Evolutionary conservation across 2,888 invertebrate species (phyloP), one percentile per base, ranked within the genome.

Genomic region (Autographa pulchrina): DNA sequence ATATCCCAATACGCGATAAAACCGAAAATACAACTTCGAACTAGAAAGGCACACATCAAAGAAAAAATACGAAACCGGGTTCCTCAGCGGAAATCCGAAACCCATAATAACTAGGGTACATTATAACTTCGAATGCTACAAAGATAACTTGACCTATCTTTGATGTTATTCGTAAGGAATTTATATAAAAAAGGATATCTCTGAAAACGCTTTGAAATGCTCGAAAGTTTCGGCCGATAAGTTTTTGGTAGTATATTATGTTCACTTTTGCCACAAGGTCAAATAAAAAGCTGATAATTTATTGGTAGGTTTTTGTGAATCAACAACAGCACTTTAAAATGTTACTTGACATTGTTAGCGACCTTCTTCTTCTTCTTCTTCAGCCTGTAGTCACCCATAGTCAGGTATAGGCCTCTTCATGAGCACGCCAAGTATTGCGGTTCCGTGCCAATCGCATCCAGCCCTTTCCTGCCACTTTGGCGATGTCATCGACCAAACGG

Each of bases 61-160:
- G 83, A 86, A 84, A 89, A 86, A 89, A 90, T 89, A 91, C 89
- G 91, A 89, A 88, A 88, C 82, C 82, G 81, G 80, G 78, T 86
- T 86, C 82, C 82, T 85, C 83, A 70, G 75, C 85, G 89, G 90
- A 90, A 87, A 90, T 88, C 89, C 89, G 84, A 77, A 83, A 66
- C 78, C 86, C 87, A 85, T 91, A 89, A 90, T 91, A 92, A 91
- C 89, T 85, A 74, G 85, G 83, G 83, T 75, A 84, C 83, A 85
- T 84, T 88, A 87, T 84, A 85, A 88, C 86, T 88, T 88, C 87
- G 82, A 86, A 74, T 81, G 65, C 62, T 65, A 64, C 43, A 68
- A 75, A 83, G 75, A 82, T 78, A 81, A 79, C 80, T 85, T 87
- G 87, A 83, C 85, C 86, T 82, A 80, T 72, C 81, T 89, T 88